Evolutionary conservation across 30 jellyfish, hydroid and myxozoan genomes (phyloP), one percentile per base, ranked within the genome.

Genomic region (Hydra vulgaris): DNA sequence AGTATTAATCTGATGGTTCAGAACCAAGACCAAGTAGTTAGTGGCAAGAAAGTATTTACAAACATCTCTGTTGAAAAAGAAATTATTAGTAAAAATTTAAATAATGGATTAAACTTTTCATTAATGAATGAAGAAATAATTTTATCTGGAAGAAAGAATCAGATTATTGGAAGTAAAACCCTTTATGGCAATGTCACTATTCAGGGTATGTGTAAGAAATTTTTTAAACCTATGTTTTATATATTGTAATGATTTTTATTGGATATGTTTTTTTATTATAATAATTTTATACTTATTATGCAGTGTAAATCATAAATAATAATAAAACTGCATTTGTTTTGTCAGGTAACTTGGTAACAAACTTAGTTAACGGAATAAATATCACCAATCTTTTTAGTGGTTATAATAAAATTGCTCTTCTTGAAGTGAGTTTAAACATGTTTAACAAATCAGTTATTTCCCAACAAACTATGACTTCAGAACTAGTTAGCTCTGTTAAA

Each of bases 21-120:
- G 52, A 77, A 61, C 0, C 73, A 54, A 1, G 74, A 85, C 52
- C 90, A 85, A 25, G 75, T 17, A 18, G 70, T 92, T 21, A 77
- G 27, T 40, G 98, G 98, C 22, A 40, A 52, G 72, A 92, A 92
- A 54, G 79, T 83, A 20, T 87, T 92, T 54, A 77, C 20, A 26
- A 72, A 83, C n/a, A 82, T 92, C 25, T 21, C 53, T 27, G 7
- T 81, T 26, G 74, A 56, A 18, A 88, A 85, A 27, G 82, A 83
- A 26, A 73, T 84, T 21, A 71, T 19, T 12, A 66, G 78, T 18
- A 77, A 56, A 0, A 88, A 89, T 17, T 68, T 18, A 17, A 5
- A 83, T 54, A 86, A 87, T 72, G 90, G 86, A 23, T 27, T 53
- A 23, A 84, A 84, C 55, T 21, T 92, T 4, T 25, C 89, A 1